Evolutionary conservation across 2,888 invertebrate species (phyloP).

Genomic region (Hylaea fasciaria): DNA sequence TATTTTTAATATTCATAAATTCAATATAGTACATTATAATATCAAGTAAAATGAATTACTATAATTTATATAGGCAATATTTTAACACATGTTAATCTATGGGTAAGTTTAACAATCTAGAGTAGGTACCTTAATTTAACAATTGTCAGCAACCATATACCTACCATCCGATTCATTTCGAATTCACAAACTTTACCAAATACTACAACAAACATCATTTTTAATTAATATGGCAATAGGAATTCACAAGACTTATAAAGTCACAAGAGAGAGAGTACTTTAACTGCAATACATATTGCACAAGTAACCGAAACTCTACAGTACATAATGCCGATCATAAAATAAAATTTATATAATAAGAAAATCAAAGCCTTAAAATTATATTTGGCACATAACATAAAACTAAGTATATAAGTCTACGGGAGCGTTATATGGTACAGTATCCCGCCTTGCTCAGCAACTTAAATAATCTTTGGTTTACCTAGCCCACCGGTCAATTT

Average conservation of each 20-base stretch:
- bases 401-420: conserved; percentile 53
- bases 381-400: conserved; percentile 74
- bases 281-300: conserved; percentile 70
- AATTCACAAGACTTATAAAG: conserved; percentile 70
- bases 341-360: conserved; percentile 64
- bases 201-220: conserved; percentile 72
- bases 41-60: conserved; percentile 85
- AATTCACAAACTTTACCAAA: conserved; percentile 43
- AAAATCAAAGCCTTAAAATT: conserved; percentile 65
- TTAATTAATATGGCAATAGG: conserved; percentile 80
- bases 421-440: conserved; percentile 77
- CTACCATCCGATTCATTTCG: conserved; percentile 37
- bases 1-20: conserved; percentile 85
- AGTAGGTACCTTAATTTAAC: conserved; percentile 75
- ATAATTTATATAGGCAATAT: conserved; percentile 85
- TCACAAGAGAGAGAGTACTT: conserved; percentile 66
- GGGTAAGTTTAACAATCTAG: conserved; percentile 83
- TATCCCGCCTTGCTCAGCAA: conserved; percentile 62
- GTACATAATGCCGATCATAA: conserved; percentile 74
- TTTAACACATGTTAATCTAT: conserved; percentile 85
- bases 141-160: conserved; percentile 58
- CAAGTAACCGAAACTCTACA: conserved; percentile 65
- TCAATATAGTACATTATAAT: conserved; percentile 85
- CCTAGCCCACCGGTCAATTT: conserved; percentile 80
- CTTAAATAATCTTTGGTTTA: conserved; percentile 81